Base-by-base conservation (phyloP, 2,888 invertebrate genomes). In the Leucoptera coffeella region DNA sequence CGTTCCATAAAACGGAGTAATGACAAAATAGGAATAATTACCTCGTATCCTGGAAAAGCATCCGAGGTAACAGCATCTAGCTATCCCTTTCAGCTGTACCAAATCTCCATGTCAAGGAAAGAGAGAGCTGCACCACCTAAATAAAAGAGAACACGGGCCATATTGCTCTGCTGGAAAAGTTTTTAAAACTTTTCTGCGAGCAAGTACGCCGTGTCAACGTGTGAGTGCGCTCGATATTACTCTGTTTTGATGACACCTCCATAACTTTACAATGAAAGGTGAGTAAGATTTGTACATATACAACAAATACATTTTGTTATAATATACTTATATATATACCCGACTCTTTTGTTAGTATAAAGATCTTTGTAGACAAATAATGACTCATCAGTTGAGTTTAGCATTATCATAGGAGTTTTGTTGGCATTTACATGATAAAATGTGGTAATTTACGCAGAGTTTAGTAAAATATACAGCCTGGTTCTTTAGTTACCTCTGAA, bases 101-200 rank as follows among this genome's bases (percentile, higher is more conserved):
- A 17, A 17, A 9, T 7, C 12, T 20, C 10, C 14, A 12, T 17
- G 17, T 7, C 6, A 17, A 17, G 9, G 9, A 17, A 17, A 17
- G 17, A 17, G 17, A 17, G 9, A 17, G 17, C 6, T 47, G 59
- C 57, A 57, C 54, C n/a, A n/a, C 61, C 65, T 62, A 65, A 67
- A 71, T 71, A 69, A 69, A 67, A 64, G 60, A 61, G 65, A 69
- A 67, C 65, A 62, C 65, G 67, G 65, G 69, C 69, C 69, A 69
- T 71, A 71, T 71, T 71, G 72, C 71, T 64, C 69, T 62, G 62
- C 56, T 62, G 65, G 59, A 64, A 72, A 72, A 72, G 65, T 72
- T 72, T 69, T 71, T 56, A 71, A 72, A 72, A 72, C 61, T 72
- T 72, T 72, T 67, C 67, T 69, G 65, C 67, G 62, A 69, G 60